These are phyloP conservation scores for Melanotus villosus DNA, from an alignment of 2,888 invertebrate genomes.

Conservation along the genomic window DNA sequence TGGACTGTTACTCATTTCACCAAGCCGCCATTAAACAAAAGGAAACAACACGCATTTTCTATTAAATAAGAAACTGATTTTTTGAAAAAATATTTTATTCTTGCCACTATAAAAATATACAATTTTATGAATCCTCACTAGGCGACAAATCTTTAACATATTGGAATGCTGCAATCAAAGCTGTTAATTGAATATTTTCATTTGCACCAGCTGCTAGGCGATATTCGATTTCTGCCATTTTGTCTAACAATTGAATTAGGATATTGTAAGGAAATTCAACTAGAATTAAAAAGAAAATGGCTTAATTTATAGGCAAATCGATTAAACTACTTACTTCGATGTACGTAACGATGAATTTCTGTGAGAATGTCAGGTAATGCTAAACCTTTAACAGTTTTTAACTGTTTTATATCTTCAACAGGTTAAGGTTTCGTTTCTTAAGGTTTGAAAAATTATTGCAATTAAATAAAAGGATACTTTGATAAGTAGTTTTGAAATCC, in stretches of 20 bases:
- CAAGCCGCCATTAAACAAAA: too few species aligned
- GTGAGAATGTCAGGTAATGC: constrained; percentile 95
- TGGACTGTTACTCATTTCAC: too few species aligned
- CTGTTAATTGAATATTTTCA: constrained; percentile 91
- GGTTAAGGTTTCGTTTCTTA: constrained; percentile 24
- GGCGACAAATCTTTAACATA: constrained; percentile 73
- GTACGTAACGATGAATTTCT: constrained; percentile 89
- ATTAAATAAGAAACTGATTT: too few species aligned
- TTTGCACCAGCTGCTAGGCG: constrained; percentile 88
- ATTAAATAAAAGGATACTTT: constrained; percentile 79
- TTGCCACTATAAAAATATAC: too few species aligned
- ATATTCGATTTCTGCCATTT: constrained; percentile 92
- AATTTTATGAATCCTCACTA: not conserved
- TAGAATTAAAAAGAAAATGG: constrained; percentile 62
- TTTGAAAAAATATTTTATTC: too few species aligned
- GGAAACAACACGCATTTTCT: too few species aligned
- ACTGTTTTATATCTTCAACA: constrained; percentile 79
- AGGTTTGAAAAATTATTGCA: too few species aligned
- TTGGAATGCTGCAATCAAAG: constrained; percentile 91
- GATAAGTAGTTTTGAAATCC: constrained; percentile 81
- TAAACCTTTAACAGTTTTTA: constrained; percentile 91
- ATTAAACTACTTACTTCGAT: constrained; percentile 84
- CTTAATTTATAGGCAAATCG: not conserved
- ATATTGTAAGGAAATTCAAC: constrained; percentile 90
- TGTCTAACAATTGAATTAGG: constrained; percentile 83